phyloP scores from a whole-genome alignment of 2,797 vertebrate genomes.

The Mareca strepera region DNA sequence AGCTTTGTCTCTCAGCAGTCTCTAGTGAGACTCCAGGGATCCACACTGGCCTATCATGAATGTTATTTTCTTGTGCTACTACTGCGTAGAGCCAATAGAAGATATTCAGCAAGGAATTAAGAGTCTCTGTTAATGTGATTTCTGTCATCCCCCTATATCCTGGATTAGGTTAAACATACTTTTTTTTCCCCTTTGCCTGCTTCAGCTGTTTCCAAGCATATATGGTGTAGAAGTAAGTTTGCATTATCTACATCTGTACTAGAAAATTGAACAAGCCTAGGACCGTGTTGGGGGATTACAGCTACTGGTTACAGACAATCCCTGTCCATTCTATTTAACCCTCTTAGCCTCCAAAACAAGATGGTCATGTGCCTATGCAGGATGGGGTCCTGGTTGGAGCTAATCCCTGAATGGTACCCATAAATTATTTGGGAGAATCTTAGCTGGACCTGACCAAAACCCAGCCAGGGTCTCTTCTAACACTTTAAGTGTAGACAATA shows the following conservation, averaged over 20 bases:
- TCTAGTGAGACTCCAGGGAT: conserved; percentile 7
- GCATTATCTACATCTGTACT: neutral
- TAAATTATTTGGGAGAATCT: neutral
- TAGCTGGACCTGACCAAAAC: neutral
- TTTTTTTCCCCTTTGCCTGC: neutral
- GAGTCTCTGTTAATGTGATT: conserved; percentile 10
- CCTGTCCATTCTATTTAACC: neutral
- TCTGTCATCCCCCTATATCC: conserved; percentile 19
- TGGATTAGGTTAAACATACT: neutral
- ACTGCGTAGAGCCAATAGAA: conserved; percentile 16
- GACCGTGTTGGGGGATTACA: neutral
- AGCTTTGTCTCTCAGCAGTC: conserved; percentile 19
- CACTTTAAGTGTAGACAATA: neutral
- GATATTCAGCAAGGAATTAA: conserved; percentile 33
- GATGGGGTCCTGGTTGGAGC: neutral
- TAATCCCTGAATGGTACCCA: neutral
- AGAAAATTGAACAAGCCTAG: neutral
- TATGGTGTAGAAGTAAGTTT: neutral
- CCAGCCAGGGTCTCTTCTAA: neutral
- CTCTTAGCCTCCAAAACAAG: neutral
- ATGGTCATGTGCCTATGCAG: neutral
- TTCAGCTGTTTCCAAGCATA: neutral
- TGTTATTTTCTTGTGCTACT: conserved; percentile 5
- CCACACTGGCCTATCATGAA: neutral
- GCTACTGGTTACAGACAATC: neutral